phyloP scores from a whole-genome alignment of 2,113 vertebrate species.

The Heterotilapia buettikoferi region DNA sequence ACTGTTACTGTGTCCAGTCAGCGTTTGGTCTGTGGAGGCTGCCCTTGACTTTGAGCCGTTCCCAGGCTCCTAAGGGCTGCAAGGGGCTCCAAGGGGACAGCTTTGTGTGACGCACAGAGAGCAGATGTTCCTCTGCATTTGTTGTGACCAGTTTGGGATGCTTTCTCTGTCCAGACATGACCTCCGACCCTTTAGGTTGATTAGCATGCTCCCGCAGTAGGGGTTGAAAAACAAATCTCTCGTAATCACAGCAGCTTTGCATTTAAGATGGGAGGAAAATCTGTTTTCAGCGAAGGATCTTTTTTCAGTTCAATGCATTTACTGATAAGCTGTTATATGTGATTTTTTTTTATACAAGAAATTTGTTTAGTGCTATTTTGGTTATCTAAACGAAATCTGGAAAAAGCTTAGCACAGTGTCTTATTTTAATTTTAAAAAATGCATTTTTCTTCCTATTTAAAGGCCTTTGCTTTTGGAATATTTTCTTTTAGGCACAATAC shows the following conservation, averaged over 20 bases:
- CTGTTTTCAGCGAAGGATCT: not conserved
- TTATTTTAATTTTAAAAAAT: not conserved
- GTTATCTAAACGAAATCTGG: not conserved
- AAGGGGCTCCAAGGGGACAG: conserved; percentile 42
- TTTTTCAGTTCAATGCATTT: not conserved
- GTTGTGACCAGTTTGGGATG: conserved; percentile 55
- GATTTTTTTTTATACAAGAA: not conserved
- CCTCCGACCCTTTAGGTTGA: conserved; percentile 56
- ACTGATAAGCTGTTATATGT: not conserved
- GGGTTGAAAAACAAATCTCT: conserved; percentile 36
- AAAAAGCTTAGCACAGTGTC: not conserved
- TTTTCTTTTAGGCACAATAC: not conserved
- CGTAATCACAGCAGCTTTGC: not conserved
- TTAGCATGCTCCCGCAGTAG: conserved; percentile 44
- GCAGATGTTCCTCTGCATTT: conserved; percentile 71
- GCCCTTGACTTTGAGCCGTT: conserved; percentile 69
- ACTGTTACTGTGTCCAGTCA: conserved; percentile 19
- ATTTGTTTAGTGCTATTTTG: not conserved
- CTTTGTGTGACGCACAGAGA: conserved; percentile 61
- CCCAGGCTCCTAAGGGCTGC: conserved; percentile 50
- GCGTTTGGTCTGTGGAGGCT: not conserved
- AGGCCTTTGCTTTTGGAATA: not conserved
- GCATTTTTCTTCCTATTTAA: not conserved
- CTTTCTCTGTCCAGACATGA: conserved; percentile 58
- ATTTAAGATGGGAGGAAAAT: not conserved